Evolutionary conservation across 1,140 invertebrate species (phyloP).

Genomic region (Neotoxoptera formosana): DNA sequence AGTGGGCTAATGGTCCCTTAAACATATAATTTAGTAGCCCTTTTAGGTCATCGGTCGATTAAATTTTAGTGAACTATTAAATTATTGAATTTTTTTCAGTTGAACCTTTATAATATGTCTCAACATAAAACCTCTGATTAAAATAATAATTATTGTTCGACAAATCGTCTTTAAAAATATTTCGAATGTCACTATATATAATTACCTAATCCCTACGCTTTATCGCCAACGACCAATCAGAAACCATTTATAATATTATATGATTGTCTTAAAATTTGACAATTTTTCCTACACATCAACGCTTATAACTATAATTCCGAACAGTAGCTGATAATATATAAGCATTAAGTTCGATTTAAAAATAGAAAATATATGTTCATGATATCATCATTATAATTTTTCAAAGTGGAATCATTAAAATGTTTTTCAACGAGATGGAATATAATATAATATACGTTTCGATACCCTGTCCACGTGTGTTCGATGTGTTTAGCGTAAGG

Average conservation of each 20-base stretch:
- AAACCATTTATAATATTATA: neutral
- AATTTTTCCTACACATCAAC: neutral
- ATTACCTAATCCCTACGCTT: too few species aligned
- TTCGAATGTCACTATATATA: too few species aligned
- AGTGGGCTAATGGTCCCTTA: neutral
- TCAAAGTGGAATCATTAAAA: neutral
- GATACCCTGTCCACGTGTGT: neutral
- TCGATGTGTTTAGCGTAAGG: neutral
- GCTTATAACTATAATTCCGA: neutral
- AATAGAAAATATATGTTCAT: neutral
- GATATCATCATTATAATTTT: neutral
- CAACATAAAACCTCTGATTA: neutral
- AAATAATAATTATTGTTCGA: neutral
- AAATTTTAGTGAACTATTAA: too few species aligned
- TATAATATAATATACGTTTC: neutral
- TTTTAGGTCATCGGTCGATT: neutral
- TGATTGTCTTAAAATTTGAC: too few species aligned
- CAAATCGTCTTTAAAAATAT: neutral
- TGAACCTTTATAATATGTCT: neutral
- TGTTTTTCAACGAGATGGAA: neutral
- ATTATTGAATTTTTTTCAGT: neutral
- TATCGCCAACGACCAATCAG: neutral
- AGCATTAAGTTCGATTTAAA: neutral
- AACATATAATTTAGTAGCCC: neutral
- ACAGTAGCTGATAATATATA: neutral